A percentile compares a stretch with the other conserved stretches of the same genome.
Conservation (phyloP, 2,888 invertebrate species). For the Anagyrus pseudococci region DNA sequence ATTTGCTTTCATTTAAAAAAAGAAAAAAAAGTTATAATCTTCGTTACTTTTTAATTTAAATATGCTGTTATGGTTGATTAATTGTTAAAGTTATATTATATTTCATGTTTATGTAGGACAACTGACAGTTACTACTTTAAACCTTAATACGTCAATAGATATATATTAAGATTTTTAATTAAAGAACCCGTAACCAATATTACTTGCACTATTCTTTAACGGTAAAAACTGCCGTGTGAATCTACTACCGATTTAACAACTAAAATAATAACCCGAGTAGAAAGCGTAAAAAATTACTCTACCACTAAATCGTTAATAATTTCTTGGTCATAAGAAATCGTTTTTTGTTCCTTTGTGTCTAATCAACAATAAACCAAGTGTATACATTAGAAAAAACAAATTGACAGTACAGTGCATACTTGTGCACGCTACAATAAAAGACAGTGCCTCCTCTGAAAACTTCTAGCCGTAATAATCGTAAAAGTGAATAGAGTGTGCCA, state of each 20-base stretch:
- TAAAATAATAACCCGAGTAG: background rate
- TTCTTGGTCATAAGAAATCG: too few relatives aligned
- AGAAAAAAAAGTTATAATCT: too few relatives aligned
- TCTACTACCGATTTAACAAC: background rate
- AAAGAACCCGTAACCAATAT: slow-evolving; percentile 37
- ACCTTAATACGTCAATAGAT: background rate
- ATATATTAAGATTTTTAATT: slow-evolving; percentile 24
- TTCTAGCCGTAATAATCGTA: background rate
- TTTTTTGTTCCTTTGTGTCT: slow-evolving; percentile 41
- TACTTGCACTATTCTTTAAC: slow-evolving; percentile 20
- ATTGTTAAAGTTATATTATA: slow-evolving; percentile 29
- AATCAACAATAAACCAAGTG: slow-evolving; percentile 7
- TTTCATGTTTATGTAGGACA: background rate
- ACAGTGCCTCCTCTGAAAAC: slow-evolving; percentile 8
- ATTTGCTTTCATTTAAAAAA: slow-evolving; percentile 29
- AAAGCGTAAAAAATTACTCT: too few relatives aligned
- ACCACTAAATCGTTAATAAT: too few relatives aligned
- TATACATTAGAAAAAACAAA: background rate
- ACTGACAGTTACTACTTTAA: background rate
- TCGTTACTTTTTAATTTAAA: slow-evolving; percentile 33
- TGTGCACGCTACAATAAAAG: slow-evolving; percentile 25
- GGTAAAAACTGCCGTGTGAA: slow-evolving; percentile 1
- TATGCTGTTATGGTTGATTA: slow-evolving; percentile 34
- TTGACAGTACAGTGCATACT: slow-evolving; percentile 23
- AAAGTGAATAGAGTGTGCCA: too few relatives aligned